These are phyloP conservation scores for Orycteropus afer DNA, from an alignment of 2,113 vertebrate species.

Conservation along the genomic window DNA sequence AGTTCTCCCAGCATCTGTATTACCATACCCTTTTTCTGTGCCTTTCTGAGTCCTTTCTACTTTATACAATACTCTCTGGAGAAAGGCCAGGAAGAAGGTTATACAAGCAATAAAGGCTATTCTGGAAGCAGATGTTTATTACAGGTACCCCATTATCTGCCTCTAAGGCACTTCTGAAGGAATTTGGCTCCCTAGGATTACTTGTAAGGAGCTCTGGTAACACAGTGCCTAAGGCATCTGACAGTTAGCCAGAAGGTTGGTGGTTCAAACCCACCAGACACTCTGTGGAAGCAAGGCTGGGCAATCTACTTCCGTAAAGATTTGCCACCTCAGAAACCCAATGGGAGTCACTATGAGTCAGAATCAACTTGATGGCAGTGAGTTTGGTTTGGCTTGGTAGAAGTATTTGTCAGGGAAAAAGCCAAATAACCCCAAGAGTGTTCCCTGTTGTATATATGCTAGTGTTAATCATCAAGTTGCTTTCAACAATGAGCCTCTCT, in stretches of 20 bases:
- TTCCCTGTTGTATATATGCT: neutral
- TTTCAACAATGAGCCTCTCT: neutral
- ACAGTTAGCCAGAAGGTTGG: too few relatives aligned
- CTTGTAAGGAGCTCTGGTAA: too few relatives aligned
- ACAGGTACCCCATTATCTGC: too few relatives aligned
- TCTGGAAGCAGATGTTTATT: neutral
- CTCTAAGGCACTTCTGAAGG: neutral
- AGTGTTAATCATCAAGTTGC: neutral
- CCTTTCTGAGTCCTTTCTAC: neutral
- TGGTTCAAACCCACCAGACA: too few relatives aligned
- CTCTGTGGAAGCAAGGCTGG: too few relatives aligned
- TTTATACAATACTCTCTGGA: neutral
- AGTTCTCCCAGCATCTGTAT: neutral
- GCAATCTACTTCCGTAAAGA: too few relatives aligned
- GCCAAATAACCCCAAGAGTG: neutral
- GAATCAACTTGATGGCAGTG: too few relatives aligned
- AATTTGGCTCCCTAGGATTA: neutral
- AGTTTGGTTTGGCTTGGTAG: too few relatives aligned
- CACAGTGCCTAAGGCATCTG: too few relatives aligned
- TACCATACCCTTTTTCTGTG: neutral
- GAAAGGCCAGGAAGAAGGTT: neutral
- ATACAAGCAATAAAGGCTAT: neutral
- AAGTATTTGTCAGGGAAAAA: neutral
- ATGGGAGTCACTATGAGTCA: too few relatives aligned
- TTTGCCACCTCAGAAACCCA: too few relatives aligned